A percentile compares a stretch with the other conserved stretches of the same genome.
Evolutionary conservation across 2,797 vertebrate genomes (phyloP).

Genomic region (Pipistrellus pygmaeus): DNA sequence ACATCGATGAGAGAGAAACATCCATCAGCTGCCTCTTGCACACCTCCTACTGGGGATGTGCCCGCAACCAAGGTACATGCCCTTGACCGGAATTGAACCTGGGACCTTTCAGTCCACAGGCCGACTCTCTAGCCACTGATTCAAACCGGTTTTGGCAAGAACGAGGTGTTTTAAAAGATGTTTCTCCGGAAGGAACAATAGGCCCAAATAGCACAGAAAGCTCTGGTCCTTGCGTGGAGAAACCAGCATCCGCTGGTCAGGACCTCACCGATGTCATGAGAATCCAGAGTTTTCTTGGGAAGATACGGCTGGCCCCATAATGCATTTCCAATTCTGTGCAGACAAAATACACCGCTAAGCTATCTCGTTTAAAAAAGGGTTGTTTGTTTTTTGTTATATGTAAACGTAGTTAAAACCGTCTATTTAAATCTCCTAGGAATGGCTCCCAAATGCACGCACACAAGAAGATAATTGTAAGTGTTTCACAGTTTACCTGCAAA

Average conservation of each 20-base stretch:
- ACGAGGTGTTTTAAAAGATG: neutral
- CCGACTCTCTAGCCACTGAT: too few species aligned
- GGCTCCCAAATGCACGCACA: neutral
- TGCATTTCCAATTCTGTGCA: neutral
- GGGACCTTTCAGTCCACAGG: too few species aligned
- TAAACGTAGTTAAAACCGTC: neutral
- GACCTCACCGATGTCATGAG: neutral
- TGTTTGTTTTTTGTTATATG: neutral
- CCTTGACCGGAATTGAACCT: too few species aligned
- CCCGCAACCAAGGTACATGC: too few species aligned
- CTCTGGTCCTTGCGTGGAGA: conserved; percentile 46
- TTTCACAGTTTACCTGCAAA: neutral
- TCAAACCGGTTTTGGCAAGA: neutral
- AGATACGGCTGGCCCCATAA: too few species aligned
- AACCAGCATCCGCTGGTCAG: neutral
- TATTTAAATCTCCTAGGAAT: neutral
- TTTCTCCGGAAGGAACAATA: neutral
- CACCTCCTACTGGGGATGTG: too few species aligned
- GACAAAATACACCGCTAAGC: neutral
- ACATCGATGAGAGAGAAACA: too few species aligned
- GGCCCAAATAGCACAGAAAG: neutral
- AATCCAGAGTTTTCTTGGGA: conserved; percentile 60
- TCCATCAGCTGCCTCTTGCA: too few species aligned
- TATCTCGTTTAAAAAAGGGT: neutral
- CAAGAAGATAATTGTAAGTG: neutral